Percentiles rank a stretch among this genome's conserved stretches.
phyloP scores from a whole-genome alignment of 2,888 invertebrate genomes.

The Oeneis ivallda region DNA sequence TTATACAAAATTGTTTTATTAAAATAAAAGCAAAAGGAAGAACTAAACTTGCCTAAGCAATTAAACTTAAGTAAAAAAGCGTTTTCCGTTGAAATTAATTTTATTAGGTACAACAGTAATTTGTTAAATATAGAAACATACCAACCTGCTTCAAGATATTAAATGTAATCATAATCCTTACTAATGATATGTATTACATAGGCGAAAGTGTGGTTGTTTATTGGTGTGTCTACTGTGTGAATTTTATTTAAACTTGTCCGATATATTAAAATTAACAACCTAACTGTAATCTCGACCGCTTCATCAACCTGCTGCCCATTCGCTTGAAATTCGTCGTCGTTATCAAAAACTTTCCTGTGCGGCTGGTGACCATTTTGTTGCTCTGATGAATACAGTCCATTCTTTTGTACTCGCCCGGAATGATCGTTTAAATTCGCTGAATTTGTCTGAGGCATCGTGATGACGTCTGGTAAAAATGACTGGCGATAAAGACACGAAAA shows the following conservation, averaged over 20 bases:
- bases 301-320: conserved; percentile 38
- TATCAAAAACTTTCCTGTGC: conserved; percentile 56
- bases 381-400: conserved; percentile 37
- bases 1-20: no score
- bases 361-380: conserved; percentile 50
- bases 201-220: no score
- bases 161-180: no score
- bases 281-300: conserved; percentile 52
- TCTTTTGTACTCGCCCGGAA: conserved; percentile 49
- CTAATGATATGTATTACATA: no score
- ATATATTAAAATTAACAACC: conserved; percentile 46
- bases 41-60: no score
- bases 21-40: no score
- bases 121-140: no score
- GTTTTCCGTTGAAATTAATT: no score
- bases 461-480: conserved; percentile 26
- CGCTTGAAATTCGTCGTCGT: conserved; percentile 47
- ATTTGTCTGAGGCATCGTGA: conserved; percentile 33
- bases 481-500: conserved; percentile 36
- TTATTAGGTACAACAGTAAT: no score
- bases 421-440: conserved; percentile 36
- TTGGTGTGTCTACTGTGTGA: no score
- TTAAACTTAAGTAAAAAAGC: no score
- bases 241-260: neutral
- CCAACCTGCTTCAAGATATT: no score